Conservation (phyloP, 2,888 invertebrate genomes). For the Pterobdella sp. region DNA sequence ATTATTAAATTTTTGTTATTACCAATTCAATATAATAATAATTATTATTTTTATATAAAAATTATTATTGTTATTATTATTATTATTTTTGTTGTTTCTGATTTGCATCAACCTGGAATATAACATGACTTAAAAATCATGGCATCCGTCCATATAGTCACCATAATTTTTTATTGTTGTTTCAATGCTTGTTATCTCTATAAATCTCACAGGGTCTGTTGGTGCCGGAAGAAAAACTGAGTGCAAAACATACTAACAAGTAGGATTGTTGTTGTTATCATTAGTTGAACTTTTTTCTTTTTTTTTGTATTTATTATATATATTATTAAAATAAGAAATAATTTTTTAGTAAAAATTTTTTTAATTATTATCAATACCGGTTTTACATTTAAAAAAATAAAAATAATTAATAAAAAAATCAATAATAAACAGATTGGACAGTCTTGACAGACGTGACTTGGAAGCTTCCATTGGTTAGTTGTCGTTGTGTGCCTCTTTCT, state of each 20-base stretch:
- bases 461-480: constrained; percentile 50
- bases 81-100: not conserved
- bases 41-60: too few relatives aligned
- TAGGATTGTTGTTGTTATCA: constrained; percentile 21
- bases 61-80: not conserved
- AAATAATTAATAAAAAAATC: not conserved
- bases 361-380: not conserved
- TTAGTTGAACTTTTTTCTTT: not conserved
- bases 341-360: not conserved
- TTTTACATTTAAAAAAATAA: not conserved
- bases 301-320: not conserved
- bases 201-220: not conserved
- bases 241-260: not conserved
- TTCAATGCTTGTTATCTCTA: too few relatives aligned
- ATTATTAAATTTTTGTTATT: too few relatives aligned
- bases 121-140: too few relatives aligned
- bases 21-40: too few relatives aligned
- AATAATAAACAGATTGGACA: constrained; percentile 28
- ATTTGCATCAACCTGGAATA: not conserved
- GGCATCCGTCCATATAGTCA: too few relatives aligned
- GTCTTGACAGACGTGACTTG: constrained; percentile 51
- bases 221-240: not conserved
- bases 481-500: too few relatives aligned
- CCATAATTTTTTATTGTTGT: too few relatives aligned
- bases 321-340: not conserved